These are phyloP conservation scores for Hydropotes inermis DNA, from an alignment of 2,113 vertebrate genomes.

Conservation along the genomic window DNA sequence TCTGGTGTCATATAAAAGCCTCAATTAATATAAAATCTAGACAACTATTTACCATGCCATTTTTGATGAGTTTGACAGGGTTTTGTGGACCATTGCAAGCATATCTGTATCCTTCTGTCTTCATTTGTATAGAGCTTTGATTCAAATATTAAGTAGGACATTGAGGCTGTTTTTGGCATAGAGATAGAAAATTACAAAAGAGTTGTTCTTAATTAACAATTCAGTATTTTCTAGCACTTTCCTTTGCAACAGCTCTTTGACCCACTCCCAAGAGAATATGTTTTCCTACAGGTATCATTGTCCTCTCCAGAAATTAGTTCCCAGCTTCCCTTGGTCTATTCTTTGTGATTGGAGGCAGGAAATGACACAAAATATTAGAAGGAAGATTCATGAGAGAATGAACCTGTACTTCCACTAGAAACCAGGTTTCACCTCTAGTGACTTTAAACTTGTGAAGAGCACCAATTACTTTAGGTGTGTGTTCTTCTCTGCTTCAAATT, in stretches of 20 bases:
- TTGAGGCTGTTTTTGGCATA: not conserved
- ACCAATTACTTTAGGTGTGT: not conserved
- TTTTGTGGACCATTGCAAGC: not conserved
- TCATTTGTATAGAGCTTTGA: not conserved
- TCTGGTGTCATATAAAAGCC: not conserved
- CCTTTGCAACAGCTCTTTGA: not conserved
- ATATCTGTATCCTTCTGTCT: not conserved
- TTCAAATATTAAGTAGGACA: not conserved
- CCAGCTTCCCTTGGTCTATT: not conserved
- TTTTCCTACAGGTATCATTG: not conserved
- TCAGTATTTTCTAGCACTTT: not conserved
- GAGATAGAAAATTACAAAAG: not conserved
- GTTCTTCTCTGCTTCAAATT: not conserved
- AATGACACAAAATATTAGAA: not conserved
- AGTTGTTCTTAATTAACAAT: not conserved
- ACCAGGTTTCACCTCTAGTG: not conserved
- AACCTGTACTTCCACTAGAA: not conserved
- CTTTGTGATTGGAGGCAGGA: not conserved
- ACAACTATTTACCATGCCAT: not conserved
- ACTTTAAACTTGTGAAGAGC: not conserved
- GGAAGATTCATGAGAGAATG: fast-evolving
- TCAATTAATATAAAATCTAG: not conserved
- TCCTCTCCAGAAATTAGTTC: not conserved
- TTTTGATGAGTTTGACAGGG: not conserved
- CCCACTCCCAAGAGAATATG: not conserved